Base-by-base conservation (phyloP, 2,797 vertebrate genomes). In the Ctenosaura bakeri region DNA sequence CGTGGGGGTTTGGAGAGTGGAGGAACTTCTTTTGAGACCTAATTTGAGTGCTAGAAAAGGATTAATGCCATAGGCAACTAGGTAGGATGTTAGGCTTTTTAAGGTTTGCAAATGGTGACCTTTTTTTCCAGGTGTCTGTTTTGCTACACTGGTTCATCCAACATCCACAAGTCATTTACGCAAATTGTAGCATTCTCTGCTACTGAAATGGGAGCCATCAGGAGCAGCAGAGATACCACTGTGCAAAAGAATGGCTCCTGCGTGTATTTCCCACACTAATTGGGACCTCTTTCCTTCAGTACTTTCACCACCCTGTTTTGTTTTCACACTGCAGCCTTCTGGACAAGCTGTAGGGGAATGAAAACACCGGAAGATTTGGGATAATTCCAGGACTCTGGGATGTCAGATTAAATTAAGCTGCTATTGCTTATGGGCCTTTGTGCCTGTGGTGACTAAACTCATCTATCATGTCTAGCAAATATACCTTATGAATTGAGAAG, bases 361-460 rank as follows among this genome's bases (percentile, higher is more conserved):
- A 71, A 88, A 90, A 91, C 62, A 12, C 32, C 22, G 83, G 76
- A 93, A 24, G 64, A 14, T 22, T 64, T 89, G 22, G 20, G 64
- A 93, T 38, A 88, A 88, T 64, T 93, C 88, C 18, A 16, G 18
- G 80, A 82, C 22, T 88, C 88, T 90, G 0, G 1, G 14, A 89
- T 95, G 88, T 86, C 89, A 86, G 74, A 6, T 92, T 90, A 91
- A 86, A 90, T 94, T 90, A 92, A 69, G 64, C 42, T 56, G 64
- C 84, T 86, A 76, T 0, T 86, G 52, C 89, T 86, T 85, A 46
- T 78, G 42, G 79, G 82, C 9, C 16, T 94, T 93, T 86, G 56
- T 92, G 66, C 76, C 50, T 76, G 71, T 69, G 86, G 85, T 91
- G 90, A 89, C 78, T 79, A 77, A 87, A 83, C 24, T 88, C 90